Percentiles rank a stretch among this genome's conserved stretches.
phyloP scores from a whole-genome alignment of 2,113 vertebrate genomes.

The Dicaeum eximium region DNA sequence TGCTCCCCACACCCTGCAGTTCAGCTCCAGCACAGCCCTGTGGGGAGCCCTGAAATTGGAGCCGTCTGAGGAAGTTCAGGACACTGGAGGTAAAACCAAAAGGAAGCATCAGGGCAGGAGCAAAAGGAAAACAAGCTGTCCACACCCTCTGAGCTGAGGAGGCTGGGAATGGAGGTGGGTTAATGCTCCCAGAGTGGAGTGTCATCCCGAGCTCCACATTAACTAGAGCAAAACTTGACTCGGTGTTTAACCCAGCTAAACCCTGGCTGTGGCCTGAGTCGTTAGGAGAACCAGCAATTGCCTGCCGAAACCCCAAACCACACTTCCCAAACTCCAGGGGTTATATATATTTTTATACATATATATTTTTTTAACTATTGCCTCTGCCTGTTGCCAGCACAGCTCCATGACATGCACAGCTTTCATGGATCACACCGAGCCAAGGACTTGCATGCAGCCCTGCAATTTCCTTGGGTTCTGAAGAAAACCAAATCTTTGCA shows the following conservation, averaged over 20 bases:
- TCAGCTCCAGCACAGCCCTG: neutral
- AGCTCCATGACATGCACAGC: accelerated
- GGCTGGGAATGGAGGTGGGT: neutral
- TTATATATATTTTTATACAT: neutral
- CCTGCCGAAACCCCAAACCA: conserved; percentile 11
- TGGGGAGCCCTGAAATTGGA: neutral
- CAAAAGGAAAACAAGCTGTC: neutral
- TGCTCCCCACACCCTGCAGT: neutral
- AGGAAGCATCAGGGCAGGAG: neutral
- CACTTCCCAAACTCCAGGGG: neutral
- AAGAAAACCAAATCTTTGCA: neutral
- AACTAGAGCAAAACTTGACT: neutral
- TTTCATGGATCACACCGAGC: neutral
- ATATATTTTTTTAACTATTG: neutral
- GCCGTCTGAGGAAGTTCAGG: neutral
- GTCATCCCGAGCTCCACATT: neutral
- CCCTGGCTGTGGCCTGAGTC: neutral
- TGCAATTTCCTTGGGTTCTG: neutral
- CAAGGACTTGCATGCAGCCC: neutral
- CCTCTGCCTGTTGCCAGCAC: neutral
- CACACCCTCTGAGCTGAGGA: neutral
- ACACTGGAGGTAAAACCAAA: neutral
- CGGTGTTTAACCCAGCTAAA: neutral
- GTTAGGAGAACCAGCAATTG: neutral
- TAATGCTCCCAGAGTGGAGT: neutral